Base-by-base conservation (phyloP, 2,888 invertebrate genomes). In the Stratiomys singularior region DNA sequence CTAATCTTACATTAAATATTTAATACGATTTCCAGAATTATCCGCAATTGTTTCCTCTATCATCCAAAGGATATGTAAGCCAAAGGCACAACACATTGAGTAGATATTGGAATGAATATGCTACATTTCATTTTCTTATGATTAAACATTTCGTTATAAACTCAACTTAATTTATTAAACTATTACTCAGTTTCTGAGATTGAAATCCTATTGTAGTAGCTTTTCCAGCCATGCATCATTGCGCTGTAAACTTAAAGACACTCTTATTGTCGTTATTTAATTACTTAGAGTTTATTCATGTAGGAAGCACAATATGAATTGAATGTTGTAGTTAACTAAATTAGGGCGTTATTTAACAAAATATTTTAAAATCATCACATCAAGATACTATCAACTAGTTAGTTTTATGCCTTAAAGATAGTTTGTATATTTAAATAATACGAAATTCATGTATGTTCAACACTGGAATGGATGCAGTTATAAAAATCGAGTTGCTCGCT, bases 291-390 rank as follows among this genome's bases (percentile, higher is more conserved):
- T 58, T 44, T n/a, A 74, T 21, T 47, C 58, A 21, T 60, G 9
- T 79, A 79, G 79, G 79, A 79, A 79, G 79, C 79, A 79, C 79
- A 58, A 76, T 66, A 56, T 44, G 25, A 52, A 74, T 21, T 52
- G 46, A 60, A 74, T 21, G 9, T 46, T n/a, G 18, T 72, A 4
- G n/a, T 23, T 46, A 25, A 56, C 28, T 27, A 72, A 25, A 56
- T 52, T 72, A 13, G 47, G 9, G 60, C 37, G n/a, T 21, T 21
- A 37, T 74, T 27, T 58, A 25, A 37, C 37, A 72, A 37, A 66
- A 44, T 66, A 21, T 64, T 67, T 69, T 69, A 46, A 23, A 58
- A n/a, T 74, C 74, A 74, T 74, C 74, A 74, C 74, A 74, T 58
- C 37, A 74, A 44, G n/a, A 37, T 37, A 15, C 27, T 60, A 60